Conservation (phyloP, 1,140 invertebrate genomes). For the Leptinotarsa defecta region DNA sequence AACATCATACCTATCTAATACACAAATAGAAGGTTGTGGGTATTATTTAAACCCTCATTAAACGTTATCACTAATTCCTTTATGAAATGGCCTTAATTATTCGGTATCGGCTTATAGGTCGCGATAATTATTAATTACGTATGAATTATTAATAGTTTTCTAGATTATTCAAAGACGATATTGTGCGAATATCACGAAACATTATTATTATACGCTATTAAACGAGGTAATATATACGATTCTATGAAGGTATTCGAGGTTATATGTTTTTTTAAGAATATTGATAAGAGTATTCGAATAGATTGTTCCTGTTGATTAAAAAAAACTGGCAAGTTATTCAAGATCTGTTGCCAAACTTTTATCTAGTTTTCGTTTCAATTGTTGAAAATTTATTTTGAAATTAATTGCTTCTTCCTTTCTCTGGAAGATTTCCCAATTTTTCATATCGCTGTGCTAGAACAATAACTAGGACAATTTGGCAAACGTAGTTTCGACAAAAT, state of each 20-base stretch:
- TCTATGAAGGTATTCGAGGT: not conserved
- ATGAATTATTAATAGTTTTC: conserved; percentile 1
- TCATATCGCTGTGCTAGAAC: too few species aligned
- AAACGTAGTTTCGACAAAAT: too few species aligned
- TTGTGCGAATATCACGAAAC: not conserved
- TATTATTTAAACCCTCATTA: not conserved
- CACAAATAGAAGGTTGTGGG: not conserved
- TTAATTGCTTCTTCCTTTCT: too few species aligned
- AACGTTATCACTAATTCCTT: conserved; percentile 1
- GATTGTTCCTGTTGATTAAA: too few species aligned
- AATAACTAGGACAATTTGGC: too few species aligned
- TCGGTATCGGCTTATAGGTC: not conserved
- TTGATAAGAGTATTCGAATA: not conserved
- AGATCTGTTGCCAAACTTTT: too few species aligned
- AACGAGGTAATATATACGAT: not conserved
- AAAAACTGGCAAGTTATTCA: too few species aligned
- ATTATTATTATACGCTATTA: conserved; percentile 25
- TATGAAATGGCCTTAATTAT: conserved; percentile 1
- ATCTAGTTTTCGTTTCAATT: too few species aligned
- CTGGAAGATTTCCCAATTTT: too few species aligned
- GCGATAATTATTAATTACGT: conserved; percentile 1
- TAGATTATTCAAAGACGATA: conserved; percentile 10
- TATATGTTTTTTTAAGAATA: not conserved
- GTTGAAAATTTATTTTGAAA: too few species aligned
- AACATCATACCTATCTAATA: not conserved